phyloP scores from a whole-genome alignment of 2,888 invertebrate species.

The Spisula subtruncata region DNA sequence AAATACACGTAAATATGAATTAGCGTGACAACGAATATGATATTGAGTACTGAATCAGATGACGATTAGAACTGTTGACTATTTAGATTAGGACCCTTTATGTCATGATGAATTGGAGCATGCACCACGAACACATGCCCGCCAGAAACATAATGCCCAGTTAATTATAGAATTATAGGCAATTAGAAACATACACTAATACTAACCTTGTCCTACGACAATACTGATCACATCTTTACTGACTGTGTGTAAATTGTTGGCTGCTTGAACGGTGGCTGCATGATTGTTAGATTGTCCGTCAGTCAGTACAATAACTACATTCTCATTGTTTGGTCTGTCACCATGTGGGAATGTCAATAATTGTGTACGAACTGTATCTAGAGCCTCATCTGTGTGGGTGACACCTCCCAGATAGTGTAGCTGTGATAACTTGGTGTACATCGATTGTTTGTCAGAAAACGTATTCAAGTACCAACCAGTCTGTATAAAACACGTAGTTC shows the following conservation, averaged over 20 bases:
- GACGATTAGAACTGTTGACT: too few relatives aligned
- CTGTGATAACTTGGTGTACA: constrained; percentile 25
- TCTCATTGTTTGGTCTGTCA: constrained; percentile 57
- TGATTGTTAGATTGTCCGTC: constrained; percentile 64
- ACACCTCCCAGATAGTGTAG: constrained; percentile 55
- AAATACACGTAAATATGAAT: too few relatives aligned
- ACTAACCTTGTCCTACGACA: constrained; percentile 57
- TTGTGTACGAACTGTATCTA: constrained; percentile 50
- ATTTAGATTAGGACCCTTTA: too few relatives aligned
- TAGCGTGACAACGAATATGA: too few relatives aligned
- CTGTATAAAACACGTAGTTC: constrained; percentile 36
- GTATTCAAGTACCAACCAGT: constrained; percentile 55
- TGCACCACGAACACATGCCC: too few relatives aligned
- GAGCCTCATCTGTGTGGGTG: constrained; percentile 57
- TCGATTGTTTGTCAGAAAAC: constrained; percentile 25
- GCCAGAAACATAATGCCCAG: too few relatives aligned
- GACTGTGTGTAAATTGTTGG: constrained; percentile 53
- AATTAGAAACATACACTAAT: neutral
- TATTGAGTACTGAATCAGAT: too few relatives aligned
- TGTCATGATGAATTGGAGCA: too few relatives aligned
- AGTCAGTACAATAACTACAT: constrained; percentile 66
- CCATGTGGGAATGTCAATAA: constrained; percentile 39
- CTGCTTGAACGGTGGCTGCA: constrained; percentile 51
- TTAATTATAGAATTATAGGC: too few relatives aligned
- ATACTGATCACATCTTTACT: constrained; percentile 65